A percentile compares a stretch with the other conserved stretches of the same genome.
phyloP scores from a whole-genome alignment of 2,888 invertebrate species.

The Plebejus anna region DNA sequence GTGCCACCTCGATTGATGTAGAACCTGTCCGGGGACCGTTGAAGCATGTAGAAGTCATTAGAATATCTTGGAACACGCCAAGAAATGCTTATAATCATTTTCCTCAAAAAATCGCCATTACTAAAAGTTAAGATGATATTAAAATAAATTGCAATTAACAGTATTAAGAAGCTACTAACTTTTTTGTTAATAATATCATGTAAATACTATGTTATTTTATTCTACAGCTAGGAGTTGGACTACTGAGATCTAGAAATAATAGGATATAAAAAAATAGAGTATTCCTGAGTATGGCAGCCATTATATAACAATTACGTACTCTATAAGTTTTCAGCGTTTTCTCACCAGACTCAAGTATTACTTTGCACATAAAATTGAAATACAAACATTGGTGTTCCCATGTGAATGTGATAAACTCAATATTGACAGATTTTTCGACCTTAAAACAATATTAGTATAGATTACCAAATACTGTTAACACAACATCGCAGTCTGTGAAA shows the following conservation, averaged over 20 bases:
- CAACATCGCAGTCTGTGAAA: constrained; percentile 30
- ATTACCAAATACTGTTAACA: constrained; percentile 33
- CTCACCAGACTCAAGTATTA: background rate
- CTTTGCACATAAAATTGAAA: constrained; percentile 3
- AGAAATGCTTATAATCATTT: background rate
- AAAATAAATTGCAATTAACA: background rate
- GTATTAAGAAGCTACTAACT: background rate
- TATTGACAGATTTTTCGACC: constrained; percentile 27
- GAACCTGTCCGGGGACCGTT: background rate
- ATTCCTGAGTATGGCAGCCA: too few species aligned
- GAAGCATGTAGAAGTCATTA: background rate
- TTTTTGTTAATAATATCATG: too few species aligned
- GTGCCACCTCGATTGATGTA: background rate
- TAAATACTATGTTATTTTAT: background rate
- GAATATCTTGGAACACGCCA: background rate
- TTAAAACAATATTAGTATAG: constrained; percentile 25
- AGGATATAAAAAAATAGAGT: background rate
- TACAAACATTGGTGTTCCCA: constrained; percentile 1
- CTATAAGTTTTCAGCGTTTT: too few species aligned
- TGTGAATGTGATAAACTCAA: constrained; percentile 17
- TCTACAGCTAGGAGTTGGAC: background rate
- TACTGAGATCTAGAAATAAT: background rate
- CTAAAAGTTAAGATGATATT: background rate
- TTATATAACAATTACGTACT: too few species aligned
- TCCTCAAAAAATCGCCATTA: background rate